phyloP scores from a whole-genome alignment of 2,113 vertebrate genomes.

The Aleadryas rufinucha region DNA sequence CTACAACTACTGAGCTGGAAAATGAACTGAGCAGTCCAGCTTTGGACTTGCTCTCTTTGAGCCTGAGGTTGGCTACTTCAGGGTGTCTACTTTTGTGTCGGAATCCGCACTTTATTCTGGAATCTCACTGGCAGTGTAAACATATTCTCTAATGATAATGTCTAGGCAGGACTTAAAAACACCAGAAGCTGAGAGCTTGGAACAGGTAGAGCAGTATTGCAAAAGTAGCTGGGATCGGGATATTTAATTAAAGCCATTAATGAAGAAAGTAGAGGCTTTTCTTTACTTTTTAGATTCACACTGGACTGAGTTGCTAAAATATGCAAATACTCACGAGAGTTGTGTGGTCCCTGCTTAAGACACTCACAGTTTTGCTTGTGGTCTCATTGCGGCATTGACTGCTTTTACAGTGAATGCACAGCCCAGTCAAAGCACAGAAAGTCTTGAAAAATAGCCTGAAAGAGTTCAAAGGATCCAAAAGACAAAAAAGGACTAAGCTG shows the following conservation, averaged over 20 bases:
- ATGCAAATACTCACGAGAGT: constrained; percentile 94
- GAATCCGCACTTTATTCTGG: constrained; percentile 90
- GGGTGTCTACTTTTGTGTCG: constrained; percentile 85
- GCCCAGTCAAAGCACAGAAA: constrained; percentile 95
- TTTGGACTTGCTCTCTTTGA: constrained; percentile 99
- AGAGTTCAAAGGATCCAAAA: constrained; percentile 99
- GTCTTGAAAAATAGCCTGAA: constrained; percentile 96
- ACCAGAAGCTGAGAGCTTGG: neutral
- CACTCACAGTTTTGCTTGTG: constrained; percentile 98
- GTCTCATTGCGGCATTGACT: constrained; percentile 96
- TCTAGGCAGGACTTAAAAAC: constrained; percentile 20
- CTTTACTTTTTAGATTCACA: constrained; percentile 80
- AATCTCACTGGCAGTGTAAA: constrained; percentile 72
- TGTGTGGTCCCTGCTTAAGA: constrained; percentile 99
- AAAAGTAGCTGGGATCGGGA: constrained; percentile 13
- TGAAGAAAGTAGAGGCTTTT: constrained; percentile 71
- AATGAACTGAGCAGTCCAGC: constrained; percentile 99
- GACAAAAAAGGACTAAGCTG: constrained; percentile 99
- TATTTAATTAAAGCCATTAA: constrained; percentile 73
- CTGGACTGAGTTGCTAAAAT: constrained; percentile 88
- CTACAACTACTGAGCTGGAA: constrained; percentile 97
- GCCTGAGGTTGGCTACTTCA: constrained; percentile 86
- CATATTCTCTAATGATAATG: constrained; percentile 62
- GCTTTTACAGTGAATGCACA: constrained; percentile 99
- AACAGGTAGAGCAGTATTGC: constrained; percentile 58